Evolutionary conservation across 2,888 invertebrate species (phyloP).

Genomic region (Trachelus iudaicus): DNA sequence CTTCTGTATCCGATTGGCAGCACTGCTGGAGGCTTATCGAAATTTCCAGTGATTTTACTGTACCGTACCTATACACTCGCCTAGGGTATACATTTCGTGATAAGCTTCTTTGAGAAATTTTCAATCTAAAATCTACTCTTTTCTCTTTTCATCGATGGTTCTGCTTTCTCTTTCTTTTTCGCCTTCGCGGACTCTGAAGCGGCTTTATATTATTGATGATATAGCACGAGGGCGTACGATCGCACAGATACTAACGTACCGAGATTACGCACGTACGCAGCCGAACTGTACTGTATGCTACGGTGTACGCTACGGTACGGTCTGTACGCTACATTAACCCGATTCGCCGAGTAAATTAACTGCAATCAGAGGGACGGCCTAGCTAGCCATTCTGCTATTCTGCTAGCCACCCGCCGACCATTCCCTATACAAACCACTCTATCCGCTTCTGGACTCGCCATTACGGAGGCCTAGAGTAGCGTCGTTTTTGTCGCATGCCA

Average conservation of each 20-base stretch:
- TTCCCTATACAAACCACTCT: slow-evolving; percentile 30
- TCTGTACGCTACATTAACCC: slow-evolving; percentile 63
- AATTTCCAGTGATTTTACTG: not conserved
- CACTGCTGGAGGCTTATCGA: not conserved
- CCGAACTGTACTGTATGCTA: slow-evolving; percentile 11
- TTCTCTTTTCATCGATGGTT: not conserved
- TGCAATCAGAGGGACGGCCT: slow-evolving; percentile 60
- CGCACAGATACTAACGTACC: slow-evolving; percentile 19
- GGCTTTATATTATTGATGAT: slow-evolving; percentile 30
- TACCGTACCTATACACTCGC: not conserved
- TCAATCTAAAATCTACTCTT: not conserved
- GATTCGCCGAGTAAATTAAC: slow-evolving; percentile 64
- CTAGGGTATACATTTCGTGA: not conserved
- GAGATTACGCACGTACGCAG: slow-evolving; percentile 29
- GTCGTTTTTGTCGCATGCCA: slow-evolving; percentile 52
- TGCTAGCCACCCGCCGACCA: slow-evolving; percentile 34
- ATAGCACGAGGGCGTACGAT: slow-evolving; percentile 30
- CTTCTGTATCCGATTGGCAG: not conserved
- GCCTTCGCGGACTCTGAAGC: slow-evolving; percentile 14
- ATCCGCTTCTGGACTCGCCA: slow-evolving; percentile 35
- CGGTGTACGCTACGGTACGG: slow-evolving; percentile 27
- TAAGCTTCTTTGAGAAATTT: not conserved
- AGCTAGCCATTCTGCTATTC: slow-evolving; percentile 47
- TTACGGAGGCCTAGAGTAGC: slow-evolving; percentile 32
- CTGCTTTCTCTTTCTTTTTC: not conserved